Conservation (phyloP, 2,797 vertebrate species). For the Epinephelus coioides region DNA sequence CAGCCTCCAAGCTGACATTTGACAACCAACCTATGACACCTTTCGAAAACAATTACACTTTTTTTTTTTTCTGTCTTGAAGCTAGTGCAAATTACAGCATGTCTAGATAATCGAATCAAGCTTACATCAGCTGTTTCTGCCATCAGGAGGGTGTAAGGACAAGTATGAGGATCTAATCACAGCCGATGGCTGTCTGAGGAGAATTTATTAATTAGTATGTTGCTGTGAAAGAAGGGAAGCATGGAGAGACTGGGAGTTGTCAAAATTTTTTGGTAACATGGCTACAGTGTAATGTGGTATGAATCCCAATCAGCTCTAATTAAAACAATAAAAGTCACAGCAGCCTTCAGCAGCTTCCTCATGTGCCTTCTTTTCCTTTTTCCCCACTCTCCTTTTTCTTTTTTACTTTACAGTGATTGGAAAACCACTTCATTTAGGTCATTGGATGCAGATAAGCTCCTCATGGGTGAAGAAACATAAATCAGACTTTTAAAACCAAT, state of each 20-base stretch:
- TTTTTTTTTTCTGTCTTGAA: slow-evolving; percentile 6
- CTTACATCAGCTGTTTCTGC: slow-evolving; percentile 46
- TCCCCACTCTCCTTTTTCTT: background rate
- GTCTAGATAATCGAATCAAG: slow-evolving; percentile 40
- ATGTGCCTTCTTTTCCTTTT: background rate
- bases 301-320: slow-evolving; percentile 65
- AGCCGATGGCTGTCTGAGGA: slow-evolving; percentile 55
- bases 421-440: slow-evolving; percentile 30
- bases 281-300: slow-evolving; percentile 33
- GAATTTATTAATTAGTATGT: slow-evolving; percentile 68
- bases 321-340: slow-evolving; percentile 46
- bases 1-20: background rate
- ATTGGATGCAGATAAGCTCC: slow-evolving; percentile 48
- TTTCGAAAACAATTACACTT: slow-evolving; percentile 48
- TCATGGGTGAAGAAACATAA: slow-evolving; percentile 40
- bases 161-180: slow-evolving; percentile 57
- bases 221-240: slow-evolving; percentile 31
- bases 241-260: slow-evolving; percentile 47
- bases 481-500: slow-evolving; percentile 60
- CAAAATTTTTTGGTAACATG: slow-evolving; percentile 58
- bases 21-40: slow-evolving; percentile 38
- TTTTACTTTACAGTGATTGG: slow-evolving; percentile 42
- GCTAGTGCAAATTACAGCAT: slow-evolving; percentile 5
- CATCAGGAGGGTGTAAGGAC: slow-evolving; percentile 38
- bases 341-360: slow-evolving; percentile 15